Base-by-base conservation (phyloP, 2,888 invertebrate genomes). In the Hermaeophaga mercurialis region DNA sequence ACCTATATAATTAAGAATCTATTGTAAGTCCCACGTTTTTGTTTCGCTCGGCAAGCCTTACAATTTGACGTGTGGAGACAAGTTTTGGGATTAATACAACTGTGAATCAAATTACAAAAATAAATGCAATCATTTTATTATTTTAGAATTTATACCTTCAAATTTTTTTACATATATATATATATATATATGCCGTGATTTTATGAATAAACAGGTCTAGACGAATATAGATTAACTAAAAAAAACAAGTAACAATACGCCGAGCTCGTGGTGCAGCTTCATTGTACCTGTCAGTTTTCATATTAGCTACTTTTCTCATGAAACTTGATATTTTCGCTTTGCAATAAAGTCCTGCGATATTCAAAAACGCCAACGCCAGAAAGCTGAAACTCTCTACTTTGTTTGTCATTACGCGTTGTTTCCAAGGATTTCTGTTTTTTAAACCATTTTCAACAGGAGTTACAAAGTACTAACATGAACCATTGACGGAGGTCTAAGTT, bases 311-410 rank as follows among this genome's bases (percentile, higher is more conserved):
- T 28, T 45, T 17, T 24, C 26, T 24, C 36, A 8, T 26, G 48
- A 22, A 36, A 48, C 38, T 22, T 48, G 48, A 48, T 48, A 48
- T 48, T 26, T 36, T 48, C 12, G 12, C 48, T 34, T 18, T 38
- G 48, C 24, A 48, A 48, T 48, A 48, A 36, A 48, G 48, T 48
- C 18, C 2, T 15, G 19, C 22, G 14, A 48, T 34, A 48, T 24
- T 48, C 36, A 38, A 48, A 38, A 48, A 48, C 19, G 47, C 34
- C 47, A 47, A 19, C 34, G 17, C 6, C 34, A 47, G 34, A 47
- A 47, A 34, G 24, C 26, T 26, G 43, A 43, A 24, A 43, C 26
- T 24, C 24, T 43, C 43, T 24, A 26, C 43, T 43, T 43, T 17
- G 11, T 22, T 43, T 43, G 24, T 24, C 26, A 24, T 43, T 43